These are phyloP conservation scores for Lasioglossum calceatum DNA, from an alignment of 2,888 invertebrate species.

Conservation along the genomic window DNA sequence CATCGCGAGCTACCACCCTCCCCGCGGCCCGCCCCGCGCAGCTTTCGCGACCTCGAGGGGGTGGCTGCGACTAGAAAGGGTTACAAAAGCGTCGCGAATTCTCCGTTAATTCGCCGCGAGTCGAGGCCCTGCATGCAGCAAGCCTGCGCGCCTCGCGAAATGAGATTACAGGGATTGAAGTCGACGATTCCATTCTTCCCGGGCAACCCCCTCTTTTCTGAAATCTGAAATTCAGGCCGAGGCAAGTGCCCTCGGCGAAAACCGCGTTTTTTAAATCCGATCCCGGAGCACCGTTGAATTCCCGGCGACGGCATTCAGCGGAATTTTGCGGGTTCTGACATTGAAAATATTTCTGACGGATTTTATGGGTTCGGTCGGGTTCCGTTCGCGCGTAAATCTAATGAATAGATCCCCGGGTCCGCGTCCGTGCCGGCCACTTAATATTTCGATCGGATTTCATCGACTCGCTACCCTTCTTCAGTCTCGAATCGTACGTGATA, in stretches of 20 bases:
- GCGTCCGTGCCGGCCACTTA: neutral
- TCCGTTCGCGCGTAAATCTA: neutral
- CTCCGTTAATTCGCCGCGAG: slow-evolving; percentile 52
- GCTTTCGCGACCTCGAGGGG: neutral
- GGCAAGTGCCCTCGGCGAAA: slow-evolving; percentile 1
- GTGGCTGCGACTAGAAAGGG: slow-evolving; percentile 18
- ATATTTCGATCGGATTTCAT: neutral
- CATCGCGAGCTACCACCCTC: slow-evolving; percentile 22
- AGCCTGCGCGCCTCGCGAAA: slow-evolving; percentile 15
- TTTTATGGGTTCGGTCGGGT: neutral
- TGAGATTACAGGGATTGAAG: slow-evolving; percentile 19
- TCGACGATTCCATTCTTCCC: slow-evolving; percentile 6
- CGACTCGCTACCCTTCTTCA: neutral
- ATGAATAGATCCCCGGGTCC: neutral
- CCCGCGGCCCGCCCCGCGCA: neutral
- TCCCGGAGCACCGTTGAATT: neutral
- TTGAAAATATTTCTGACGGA: neutral
- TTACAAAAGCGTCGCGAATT: slow-evolving; percentile 41
- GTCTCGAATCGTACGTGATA: neutral
- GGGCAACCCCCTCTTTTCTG: neutral
- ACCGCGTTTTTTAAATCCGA: neutral
- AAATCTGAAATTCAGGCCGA: slow-evolving; percentile 6
- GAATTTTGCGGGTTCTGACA: neutral
- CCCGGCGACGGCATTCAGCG: neutral
- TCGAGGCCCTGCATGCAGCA: slow-evolving; percentile 1